Evolutionary conservation across 2,888 invertebrate genomes (phyloP).

Genomic region (Pteria penguin): DNA sequence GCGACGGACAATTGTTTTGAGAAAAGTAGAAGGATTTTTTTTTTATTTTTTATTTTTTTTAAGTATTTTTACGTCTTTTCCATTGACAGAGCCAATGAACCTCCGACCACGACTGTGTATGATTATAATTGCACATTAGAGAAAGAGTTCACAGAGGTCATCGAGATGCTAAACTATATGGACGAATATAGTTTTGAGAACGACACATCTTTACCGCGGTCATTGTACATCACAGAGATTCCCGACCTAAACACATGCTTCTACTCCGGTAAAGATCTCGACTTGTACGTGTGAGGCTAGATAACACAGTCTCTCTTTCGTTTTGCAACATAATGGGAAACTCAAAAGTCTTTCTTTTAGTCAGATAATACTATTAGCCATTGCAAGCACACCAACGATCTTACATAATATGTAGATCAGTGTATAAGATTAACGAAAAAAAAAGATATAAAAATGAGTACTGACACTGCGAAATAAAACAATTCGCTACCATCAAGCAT

Average conservation of each 20-base stretch:
- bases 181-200: constrained; percentile 44
- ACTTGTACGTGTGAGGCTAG: constrained; percentile 49
- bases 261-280: constrained; percentile 40
- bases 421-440: no score
- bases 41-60: not conserved
- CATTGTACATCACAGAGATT: constrained; percentile 34
- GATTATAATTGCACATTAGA: constrained; percentile 56
- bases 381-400: no score
- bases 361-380: no score
- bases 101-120: constrained; percentile 43
- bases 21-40: not conserved
- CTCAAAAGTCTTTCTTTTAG: no score
- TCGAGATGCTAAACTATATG: constrained; percentile 49
- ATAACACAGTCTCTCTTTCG: no score
- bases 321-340: no score
- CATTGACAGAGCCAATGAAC: constrained; percentile 22
- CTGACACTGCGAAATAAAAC: no score
- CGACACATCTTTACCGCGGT: constrained; percentile 47
- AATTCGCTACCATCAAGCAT: no score
- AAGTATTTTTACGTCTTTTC: not conserved
- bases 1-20: not conserved
- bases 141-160: constrained; percentile 29
- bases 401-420: no score
- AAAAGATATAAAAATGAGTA: no score
- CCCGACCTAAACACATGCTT: constrained; percentile 50